Percentiles rank a stretch among this genome's conserved stretches.
Conservation (phyloP, 2,797 vertebrate species). For the Bovichtus diacanthus region DNA sequence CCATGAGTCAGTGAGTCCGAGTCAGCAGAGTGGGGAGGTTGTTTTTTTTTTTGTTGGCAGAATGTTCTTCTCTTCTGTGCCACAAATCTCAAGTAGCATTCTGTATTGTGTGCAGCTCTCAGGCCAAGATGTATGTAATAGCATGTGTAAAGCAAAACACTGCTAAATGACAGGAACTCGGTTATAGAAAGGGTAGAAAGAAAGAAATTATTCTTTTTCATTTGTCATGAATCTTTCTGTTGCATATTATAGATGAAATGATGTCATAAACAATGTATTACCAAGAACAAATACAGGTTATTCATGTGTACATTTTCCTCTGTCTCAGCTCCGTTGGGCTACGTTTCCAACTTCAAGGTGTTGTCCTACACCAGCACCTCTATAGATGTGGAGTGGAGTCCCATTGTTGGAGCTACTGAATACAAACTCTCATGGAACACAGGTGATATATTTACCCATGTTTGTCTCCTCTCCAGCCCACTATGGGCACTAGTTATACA, state of each 20-base stretch:
- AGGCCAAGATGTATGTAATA: background rate
- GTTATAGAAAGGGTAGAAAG: background rate
- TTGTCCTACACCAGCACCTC: slow-evolving; percentile 86
- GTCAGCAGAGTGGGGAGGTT: slow-evolving; percentile 25
- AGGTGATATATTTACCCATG: slow-evolving; percentile 53
- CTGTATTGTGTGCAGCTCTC: too few species aligned
- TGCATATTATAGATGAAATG: background rate
- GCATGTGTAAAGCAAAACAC: background rate
- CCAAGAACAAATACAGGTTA: background rate
- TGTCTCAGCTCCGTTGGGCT: slow-evolving; percentile 86
- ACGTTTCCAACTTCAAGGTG: slow-evolving; percentile 91
- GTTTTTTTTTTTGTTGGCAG: too few species aligned
- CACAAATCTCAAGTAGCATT: too few species aligned
- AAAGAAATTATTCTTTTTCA: background rate
- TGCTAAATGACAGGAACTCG: background rate
- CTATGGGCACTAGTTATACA: background rate
- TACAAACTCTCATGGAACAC: slow-evolving; percentile 91
- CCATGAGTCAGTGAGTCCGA: slow-evolving; percentile 14
- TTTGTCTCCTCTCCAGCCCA: background rate
- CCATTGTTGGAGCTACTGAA: slow-evolving; percentile 89
- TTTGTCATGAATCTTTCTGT: background rate
- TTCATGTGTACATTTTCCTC: background rate
- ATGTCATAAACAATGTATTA: background rate
- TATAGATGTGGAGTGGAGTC: slow-evolving; percentile 89
- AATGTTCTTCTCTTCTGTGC: too few species aligned